Evolutionary conservation across 1,140 invertebrate genomes (phyloP).

Genomic region (Pinna nobilis): DNA sequence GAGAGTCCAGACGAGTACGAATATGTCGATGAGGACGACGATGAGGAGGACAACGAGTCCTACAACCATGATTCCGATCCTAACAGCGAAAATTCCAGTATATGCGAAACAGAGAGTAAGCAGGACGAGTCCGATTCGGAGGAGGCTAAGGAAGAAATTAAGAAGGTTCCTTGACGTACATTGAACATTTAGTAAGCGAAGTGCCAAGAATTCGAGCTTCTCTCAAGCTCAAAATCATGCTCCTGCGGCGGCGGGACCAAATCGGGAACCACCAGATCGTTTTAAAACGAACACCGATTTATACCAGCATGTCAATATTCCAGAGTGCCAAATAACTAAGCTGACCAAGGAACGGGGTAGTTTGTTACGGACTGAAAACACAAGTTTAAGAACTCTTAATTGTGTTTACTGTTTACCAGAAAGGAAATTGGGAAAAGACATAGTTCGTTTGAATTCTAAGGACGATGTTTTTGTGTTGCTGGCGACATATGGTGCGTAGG

Average conservation of each 20-base stretch:
- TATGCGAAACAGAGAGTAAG: slow-evolving; percentile 29
- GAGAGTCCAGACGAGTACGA: slow-evolving; percentile 68
- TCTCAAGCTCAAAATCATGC: background rate
- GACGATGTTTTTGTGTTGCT: too few species aligned
- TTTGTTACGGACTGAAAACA: too few species aligned
- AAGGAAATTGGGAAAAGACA: too few species aligned
- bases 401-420: too few species aligned
- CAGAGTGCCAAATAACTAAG: too few species aligned
- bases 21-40: slow-evolving; percentile 48
- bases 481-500: too few species aligned
- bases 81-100: slow-evolving; percentile 36
- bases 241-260: background rate
- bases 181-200: slow-evolving; percentile 5
- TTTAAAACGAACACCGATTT: background rate
- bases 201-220: background rate
- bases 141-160: slow-evolving; percentile 22
- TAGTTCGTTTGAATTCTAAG: too few species aligned
- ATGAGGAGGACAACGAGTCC: slow-evolving; percentile 64
- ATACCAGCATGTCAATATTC: too few species aligned
- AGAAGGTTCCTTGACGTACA: slow-evolving; percentile 30
- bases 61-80: slow-evolving; percentile 54
- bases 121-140: too few species aligned
- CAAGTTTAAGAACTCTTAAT: too few species aligned
- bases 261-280: background rate
- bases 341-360: too few species aligned